phyloP scores from a whole-genome alignment of 2,797 vertebrate species.

The Clamator glandarius region DNA sequence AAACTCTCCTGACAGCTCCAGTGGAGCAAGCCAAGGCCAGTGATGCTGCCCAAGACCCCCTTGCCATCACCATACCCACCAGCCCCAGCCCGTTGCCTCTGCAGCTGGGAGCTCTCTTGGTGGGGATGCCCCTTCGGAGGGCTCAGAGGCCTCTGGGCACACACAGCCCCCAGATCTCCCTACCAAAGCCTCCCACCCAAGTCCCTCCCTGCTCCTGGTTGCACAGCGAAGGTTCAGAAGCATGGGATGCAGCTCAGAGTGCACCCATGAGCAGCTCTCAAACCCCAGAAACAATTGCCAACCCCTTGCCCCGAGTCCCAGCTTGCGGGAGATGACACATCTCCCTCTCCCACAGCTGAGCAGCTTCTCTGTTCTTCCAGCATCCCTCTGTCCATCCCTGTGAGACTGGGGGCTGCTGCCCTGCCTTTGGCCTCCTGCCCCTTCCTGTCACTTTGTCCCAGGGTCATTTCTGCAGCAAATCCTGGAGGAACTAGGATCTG shows the following conservation, averaged over 20 bases:
- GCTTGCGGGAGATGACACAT: not conserved
- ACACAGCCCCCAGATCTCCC: not conserved
- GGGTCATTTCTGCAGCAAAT: accelerated
- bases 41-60: accelerated
- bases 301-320: not conserved
- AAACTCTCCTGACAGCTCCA: conserved; percentile 7
- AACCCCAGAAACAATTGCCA: not conserved
- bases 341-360: accelerated
- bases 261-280: not conserved
- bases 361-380: not conserved
- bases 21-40: not conserved
- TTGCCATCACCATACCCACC: accelerated
- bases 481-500: not conserved
- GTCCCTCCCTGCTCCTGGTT: not conserved
- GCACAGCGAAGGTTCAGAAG: not conserved
- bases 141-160: not conserved
- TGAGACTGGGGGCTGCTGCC: accelerated
- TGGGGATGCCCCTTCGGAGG: not conserved
- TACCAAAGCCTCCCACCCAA: not conserved
- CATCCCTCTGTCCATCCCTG: not conserved
- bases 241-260: not conserved
- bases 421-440: no score
- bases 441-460: not conserved
- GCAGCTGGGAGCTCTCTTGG: not conserved
- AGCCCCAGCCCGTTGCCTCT: not conserved